Evolutionary conservation across 2,797 vertebrate genomes (phyloP).

Genomic region (Poliocrania exsul): DNA sequence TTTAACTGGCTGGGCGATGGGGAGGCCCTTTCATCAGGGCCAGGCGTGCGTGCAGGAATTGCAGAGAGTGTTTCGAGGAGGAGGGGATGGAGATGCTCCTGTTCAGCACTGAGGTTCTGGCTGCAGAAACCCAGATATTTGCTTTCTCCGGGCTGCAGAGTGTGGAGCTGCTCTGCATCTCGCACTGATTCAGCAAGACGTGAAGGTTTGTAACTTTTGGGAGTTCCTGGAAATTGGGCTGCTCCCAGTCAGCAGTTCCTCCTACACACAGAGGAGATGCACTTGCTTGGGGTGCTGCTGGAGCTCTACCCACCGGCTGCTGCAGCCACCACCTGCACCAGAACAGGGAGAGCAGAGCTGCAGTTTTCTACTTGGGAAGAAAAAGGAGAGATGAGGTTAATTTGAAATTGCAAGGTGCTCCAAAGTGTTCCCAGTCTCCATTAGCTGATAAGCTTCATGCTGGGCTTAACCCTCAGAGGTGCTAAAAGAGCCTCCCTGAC

Average conservation of each 20-base stretch:
- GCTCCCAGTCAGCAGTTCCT: background rate
- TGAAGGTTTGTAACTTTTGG: background rate
- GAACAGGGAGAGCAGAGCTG: background rate
- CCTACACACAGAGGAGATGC: background rate
- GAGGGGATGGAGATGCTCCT: accelerated
- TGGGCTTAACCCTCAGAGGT: background rate
- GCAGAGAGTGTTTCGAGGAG: background rate
- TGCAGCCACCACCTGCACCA: background rate
- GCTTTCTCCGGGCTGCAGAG: background rate
- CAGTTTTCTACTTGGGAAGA: background rate
- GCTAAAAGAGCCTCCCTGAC: background rate
- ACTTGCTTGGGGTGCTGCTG: background rate
- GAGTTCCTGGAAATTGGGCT: slow-evolving; percentile 7
- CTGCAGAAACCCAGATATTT: background rate
- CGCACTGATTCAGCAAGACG: background rate
- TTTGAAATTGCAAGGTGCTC: background rate
- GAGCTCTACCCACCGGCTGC: background rate
- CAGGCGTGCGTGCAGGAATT: background rate
- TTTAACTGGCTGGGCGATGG: slow-evolving; percentile 6
- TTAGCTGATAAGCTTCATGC: background rate
- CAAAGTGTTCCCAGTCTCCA: background rate
- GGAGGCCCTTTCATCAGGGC: background rate
- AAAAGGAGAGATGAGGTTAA: background rate
- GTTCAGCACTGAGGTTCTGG: background rate
- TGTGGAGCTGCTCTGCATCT: background rate